Base-by-base conservation (phyloP, 2,888 invertebrate genomes). In the Pyrochroa serraticornis region DNA sequence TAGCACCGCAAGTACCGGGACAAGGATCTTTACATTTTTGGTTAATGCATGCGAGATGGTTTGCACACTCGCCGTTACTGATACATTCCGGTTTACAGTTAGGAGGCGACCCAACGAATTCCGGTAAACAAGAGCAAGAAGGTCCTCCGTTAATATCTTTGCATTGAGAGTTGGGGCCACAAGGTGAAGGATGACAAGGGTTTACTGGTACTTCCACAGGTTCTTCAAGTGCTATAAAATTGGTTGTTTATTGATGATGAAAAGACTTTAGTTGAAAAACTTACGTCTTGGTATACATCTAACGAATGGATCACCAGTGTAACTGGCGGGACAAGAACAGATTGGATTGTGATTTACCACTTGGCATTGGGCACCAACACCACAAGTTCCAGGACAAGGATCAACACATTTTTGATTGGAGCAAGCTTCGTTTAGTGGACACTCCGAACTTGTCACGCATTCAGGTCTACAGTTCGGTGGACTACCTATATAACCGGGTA, bases 51-150 rank as follows among this genome's bases (percentile, higher is more conserved):
- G 90, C 88, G 71, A 84, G 85, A 71, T 87, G 83, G 43, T 83
- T 82, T 2, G 86, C 76, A 74, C 91, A 91, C 71, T 91, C 90
- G 7, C 88, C 85, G 71, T 86, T 91, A 63, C 87, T 84, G 12
- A 88, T 82, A 75, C 91, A 92, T 79, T 93, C 92, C 0, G 92
- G 91, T 61, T 84, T 84, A 74, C 93, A 93, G 58, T 84, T 84
- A 8, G 88, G 88, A 41, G 93, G 90, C 9, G 83, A 80, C 34
- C 93, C 93, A 57, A 87, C 83, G 73, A 87, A 90, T 61, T 86
- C 86, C 36, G 86, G 83, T 59, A 87, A 81, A 73, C 93, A 93
- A n/a, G 87, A 84, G 70, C 91, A 91, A 9, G 86, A 82, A 9
- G 88, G 84, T 42, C 82, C 78, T 66, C 84, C 84, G 61, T 87